These are phyloP conservation scores for Neosilurus hyrtlii DNA, from an alignment of 2,797 vertebrate species.

Conservation along the genomic window DNA sequence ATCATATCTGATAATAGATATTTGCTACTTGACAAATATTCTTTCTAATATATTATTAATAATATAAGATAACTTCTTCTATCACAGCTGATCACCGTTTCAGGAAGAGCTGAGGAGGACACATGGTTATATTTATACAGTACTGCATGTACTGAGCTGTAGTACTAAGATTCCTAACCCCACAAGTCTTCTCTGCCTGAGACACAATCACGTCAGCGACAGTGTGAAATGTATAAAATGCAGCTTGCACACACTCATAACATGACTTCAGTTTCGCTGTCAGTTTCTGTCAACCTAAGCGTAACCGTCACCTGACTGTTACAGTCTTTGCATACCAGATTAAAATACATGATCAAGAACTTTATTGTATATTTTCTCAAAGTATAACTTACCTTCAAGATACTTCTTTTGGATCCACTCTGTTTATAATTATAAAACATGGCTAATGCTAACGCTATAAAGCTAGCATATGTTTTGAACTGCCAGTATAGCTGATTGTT, in stretches of 20 bases:
- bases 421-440: neutral
- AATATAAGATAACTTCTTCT: neutral
- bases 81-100: neutral
- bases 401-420: neutral
- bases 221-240: neutral
- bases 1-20: conserved; percentile 37
- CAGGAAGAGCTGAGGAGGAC: neutral
- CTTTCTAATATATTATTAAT: neutral
- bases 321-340: conserved; percentile 6
- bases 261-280: neutral
- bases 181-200: conserved; percentile 6
- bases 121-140: neutral
- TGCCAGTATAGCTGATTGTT: neutral
- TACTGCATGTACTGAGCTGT: neutral
- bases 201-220: neutral
- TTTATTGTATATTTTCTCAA: neutral
- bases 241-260: neutral
- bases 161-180: neutral
- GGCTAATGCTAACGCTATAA: neutral
- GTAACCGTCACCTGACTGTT: neutral
- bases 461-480: too few relatives aligned
- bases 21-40: conserved; percentile 16
- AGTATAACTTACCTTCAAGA: neutral
- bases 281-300: neutral
- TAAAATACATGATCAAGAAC: neutral